Evolutionary conservation across 2,113 vertebrate genomes (phyloP), one percentile per base, ranked within the genome.

Genomic region (Lasiurus borealis): DNA sequence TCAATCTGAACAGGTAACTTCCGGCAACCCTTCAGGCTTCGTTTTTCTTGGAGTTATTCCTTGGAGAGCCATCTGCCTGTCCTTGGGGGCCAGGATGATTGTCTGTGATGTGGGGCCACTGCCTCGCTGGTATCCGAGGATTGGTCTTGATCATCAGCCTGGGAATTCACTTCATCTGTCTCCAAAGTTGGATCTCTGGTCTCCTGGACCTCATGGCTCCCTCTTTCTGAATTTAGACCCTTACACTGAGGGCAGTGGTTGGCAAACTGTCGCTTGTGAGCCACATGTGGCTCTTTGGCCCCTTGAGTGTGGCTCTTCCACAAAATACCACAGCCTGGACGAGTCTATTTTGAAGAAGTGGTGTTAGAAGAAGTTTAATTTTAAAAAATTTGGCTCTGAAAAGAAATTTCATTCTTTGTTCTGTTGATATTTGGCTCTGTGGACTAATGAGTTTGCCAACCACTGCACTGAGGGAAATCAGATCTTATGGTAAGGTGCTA

Each of bases 141-240:
- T 96, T 93, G 91, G 64, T 57, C 80, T 91, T 96, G 54, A 85
- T 40, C 54, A 3, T 54, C 52, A 23, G 40, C n/a, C n/a, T 52
- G 52, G 86, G 80, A 85, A 81, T 82, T 77, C 72, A 21, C 84
- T 85, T 94, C 19, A 19, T 44, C 46, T 34, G 8, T 48, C 18
- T 89, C 57, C 48, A 46, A 44, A 83, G 36, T 52, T 83, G 64
- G 9, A 40, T 48, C 29, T 71, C 73, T 64, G 9, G 29, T 82
- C 73, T 85, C n/a, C 72, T 83, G 78, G 13, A 69, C 29, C 46
- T 62, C 4, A 6, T 18, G 16, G 36, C 36, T 66, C 78, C 54
- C 57, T 84, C 59, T 90, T 81, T 68, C 59, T 85, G 36, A 82
- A 14, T 57, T 86, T 59, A 64, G 29, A 34, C 9, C 31, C 34